Evolutionary conservation across 2,888 invertebrate genomes (phyloP), one percentile per base, ranked within the genome.

Genomic region (Cosmopolites sordidus): DNA sequence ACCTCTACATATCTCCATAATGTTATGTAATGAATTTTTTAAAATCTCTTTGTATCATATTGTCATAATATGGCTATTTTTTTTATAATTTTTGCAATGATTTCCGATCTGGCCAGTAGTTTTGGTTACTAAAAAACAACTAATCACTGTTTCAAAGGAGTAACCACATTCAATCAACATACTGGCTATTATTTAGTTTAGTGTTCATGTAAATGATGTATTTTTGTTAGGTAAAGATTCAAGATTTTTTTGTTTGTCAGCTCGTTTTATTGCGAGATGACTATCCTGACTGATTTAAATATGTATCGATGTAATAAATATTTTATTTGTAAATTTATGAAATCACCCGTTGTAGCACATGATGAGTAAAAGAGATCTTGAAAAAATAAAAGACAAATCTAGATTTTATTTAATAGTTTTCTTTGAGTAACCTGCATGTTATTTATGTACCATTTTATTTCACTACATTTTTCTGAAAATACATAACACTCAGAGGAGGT

Each of bases 341-440:
- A 64, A 49, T 66, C 70, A 69, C 70, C 65, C 67, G 71, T 71
- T 72, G 71, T 72, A 72, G 72, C 71, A 72, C 72, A 70, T 64
- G 67, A 57, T 48, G 48, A 44, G 47, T 58, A 54, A 58, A 43
- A 50, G 54, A 48, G 38, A 52, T 45, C 40, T 47, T 55, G 51
- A 54, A 47, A 53, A 46, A 54, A 49, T 55, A 55, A 58, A 55
- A 46, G 51, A 54, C 48, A 54, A 54, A 54, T 54, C 46, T 58
- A 58, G 58, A 58, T 58, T 55, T 55, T 55, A 58, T 11, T 17
- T 17, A 2, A 33, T 9, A 1, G 41, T 40, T 29, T 41, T 27
- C 8, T 40, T 39, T 47, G 14, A 12, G 27, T 5, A 5, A 5
- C 27, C 27, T 6, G 9, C 27, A 27, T 9, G 27, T 27, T 27